These are phyloP conservation scores for Oryzias woworae DNA, from an alignment of 2,113 vertebrate species.

Conservation along the genomic window DNA sequence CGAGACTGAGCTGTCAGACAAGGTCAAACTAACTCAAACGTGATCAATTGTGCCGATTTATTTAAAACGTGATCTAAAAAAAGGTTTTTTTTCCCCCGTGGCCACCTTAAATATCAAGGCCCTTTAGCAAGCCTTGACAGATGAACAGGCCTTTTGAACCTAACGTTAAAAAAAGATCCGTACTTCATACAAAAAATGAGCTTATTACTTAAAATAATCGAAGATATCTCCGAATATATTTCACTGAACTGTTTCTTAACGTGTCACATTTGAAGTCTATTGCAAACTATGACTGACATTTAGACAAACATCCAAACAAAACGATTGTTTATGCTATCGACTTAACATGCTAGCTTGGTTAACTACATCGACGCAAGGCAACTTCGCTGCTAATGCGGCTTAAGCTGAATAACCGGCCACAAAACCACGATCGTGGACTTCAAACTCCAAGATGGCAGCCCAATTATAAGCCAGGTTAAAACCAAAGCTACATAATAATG, in stretches of 20 bases:
- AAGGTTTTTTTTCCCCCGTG: background rate
- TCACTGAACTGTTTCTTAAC: too few species aligned
- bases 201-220: too few species aligned
- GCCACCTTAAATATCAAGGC: background rate
- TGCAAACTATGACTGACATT: background rate
- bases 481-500: too few species aligned
- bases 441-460: background rate
- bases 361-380: slow-evolving; percentile 38
- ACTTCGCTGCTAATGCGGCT: slow-evolving; percentile 16
- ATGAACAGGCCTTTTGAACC: background rate
- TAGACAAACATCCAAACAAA: background rate
- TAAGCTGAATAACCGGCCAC: background rate
- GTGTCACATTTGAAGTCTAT: background rate
- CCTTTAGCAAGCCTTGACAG: background rate
- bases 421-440: accelerated
- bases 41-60: background rate
- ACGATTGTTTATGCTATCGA: background rate
- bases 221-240: too few species aligned
- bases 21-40: background rate
- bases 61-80: background rate
- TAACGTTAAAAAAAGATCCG: too few species aligned
- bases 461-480: too few species aligned
- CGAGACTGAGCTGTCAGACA: slow-evolving; percentile 10
- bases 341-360: slow-evolving; percentile 3
- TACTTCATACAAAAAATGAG: too few species aligned